These are phyloP conservation scores for Sympetrum striolatum DNA, from an alignment of 2,888 invertebrate genomes.

Conservation along the genomic window DNA sequence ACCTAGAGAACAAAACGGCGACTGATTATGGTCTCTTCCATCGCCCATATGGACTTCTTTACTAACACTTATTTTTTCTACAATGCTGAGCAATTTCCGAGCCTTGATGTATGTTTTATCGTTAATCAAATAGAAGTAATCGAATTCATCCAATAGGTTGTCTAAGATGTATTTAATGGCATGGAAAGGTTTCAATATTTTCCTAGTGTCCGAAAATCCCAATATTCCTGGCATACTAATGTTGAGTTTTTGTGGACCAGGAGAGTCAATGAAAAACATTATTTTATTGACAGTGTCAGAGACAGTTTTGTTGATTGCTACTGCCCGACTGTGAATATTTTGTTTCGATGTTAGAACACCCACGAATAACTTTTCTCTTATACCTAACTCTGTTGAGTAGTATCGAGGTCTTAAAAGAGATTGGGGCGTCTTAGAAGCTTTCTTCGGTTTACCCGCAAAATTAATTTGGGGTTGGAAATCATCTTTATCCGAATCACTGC, in stretches of 20 bases:
- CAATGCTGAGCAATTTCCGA: constrained; percentile 73
- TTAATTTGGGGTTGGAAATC: constrained; percentile 62
- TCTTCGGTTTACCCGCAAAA: constrained; percentile 59
- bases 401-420: constrained; percentile 85
- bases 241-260: constrained; percentile 60
- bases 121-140: constrained; percentile 88
- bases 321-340: constrained; percentile 74
- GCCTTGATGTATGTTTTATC: constrained; percentile 88
- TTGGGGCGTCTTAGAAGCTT: constrained; percentile 62
- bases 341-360: constrained; percentile 82
- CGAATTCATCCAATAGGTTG: constrained; percentile 87
- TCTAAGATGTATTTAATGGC: constrained; percentile 89
- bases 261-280: constrained; percentile 74
- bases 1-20: constrained; percentile 75
- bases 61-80: constrained; percentile 80
- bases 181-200: constrained; percentile 82
- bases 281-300: constrained; percentile 83
- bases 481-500: constrained; percentile 52
- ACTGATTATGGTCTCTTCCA: constrained; percentile 62
- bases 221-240: constrained; percentile 71
- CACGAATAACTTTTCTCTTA: constrained; percentile 85
- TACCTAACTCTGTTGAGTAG: constrained; percentile 94
- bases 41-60: constrained; percentile 84
- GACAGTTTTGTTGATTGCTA: constrained; percentile 89
- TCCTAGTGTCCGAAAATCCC: constrained; percentile 82